These are phyloP conservation scores for Periplaneta americana DNA, from an alignment of 1,140 invertebrate genomes.

Conservation along the genomic window DNA sequence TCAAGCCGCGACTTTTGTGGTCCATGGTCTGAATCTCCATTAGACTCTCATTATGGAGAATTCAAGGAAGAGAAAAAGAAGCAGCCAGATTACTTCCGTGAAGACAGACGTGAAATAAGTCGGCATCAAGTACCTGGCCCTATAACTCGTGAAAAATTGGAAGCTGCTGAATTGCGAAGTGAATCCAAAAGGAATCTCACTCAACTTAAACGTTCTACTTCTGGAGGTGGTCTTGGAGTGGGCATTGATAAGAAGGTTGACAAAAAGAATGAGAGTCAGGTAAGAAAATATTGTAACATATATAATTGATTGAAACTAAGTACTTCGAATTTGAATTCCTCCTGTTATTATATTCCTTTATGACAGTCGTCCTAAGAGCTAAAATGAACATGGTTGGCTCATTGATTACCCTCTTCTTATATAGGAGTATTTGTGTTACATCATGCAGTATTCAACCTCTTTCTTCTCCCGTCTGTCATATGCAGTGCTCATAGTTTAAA, in stretches of 20 bases:
- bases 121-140: conserved; percentile 48
- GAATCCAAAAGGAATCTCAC: conserved; percentile 48
- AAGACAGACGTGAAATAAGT: conserved; percentile 23
- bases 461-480: too few species aligned
- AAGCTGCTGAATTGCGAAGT: conserved; percentile 48
- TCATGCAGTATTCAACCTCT: too few species aligned
- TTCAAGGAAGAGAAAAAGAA: conserved; percentile 32
- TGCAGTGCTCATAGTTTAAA: too few species aligned
- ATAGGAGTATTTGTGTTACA: too few species aligned
- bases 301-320: background rate
- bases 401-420: too few species aligned
- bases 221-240: background rate
- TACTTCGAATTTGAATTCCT: too few species aligned
- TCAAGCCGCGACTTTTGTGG: background rate
- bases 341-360: too few species aligned
- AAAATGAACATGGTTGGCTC: too few species aligned
- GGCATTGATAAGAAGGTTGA: conserved; percentile 15
- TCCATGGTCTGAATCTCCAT: conserved; percentile 18
- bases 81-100: conserved; percentile 33
- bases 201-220: conserved; percentile 41
- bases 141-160: conserved; percentile 54
- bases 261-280: conserved; percentile 16
- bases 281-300: conserved; percentile 5
- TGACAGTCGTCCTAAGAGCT: too few species aligned
- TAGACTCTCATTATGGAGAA: conserved; percentile 13